phyloP scores from a whole-genome alignment of 2,113 vertebrate species.

The Abramis brama region DNA sequence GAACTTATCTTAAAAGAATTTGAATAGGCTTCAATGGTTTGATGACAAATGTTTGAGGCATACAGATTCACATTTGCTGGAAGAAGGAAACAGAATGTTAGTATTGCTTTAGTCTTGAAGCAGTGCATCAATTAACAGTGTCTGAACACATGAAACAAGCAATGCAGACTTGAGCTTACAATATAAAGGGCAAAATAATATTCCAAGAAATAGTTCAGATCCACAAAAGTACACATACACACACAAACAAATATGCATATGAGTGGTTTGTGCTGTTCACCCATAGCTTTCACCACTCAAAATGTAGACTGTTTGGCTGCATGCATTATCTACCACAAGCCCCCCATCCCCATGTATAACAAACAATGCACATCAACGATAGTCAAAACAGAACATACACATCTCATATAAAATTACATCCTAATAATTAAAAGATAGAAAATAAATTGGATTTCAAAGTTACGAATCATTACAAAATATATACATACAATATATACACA shows the following conservation, averaged over 20 bases:
- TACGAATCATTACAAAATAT: conserved; percentile 72
- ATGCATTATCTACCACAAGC: not conserved
- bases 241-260: conserved; percentile 13
- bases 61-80: not conserved
- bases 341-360: not conserved
- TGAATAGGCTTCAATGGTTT: not conserved
- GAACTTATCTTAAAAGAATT: not conserved
- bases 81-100: conserved; percentile 6
- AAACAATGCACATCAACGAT: not conserved
- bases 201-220: not conserved
- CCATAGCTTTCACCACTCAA: not conserved
- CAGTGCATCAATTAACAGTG: conserved; percentile 2
- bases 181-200: conserved; percentile 4
- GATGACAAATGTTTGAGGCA: not conserved
- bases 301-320: not conserved
- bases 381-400: conserved; percentile 16
- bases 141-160: conserved; percentile 22
- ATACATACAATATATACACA: conserved; percentile 75
- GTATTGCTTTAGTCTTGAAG: conserved; percentile 33
- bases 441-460: conserved; percentile 59
- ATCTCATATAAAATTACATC: conserved; percentile 44
- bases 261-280: conserved; percentile 7
- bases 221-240: conserved; percentile 1
- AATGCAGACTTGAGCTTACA: not conserved
- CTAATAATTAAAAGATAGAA: conserved; percentile 40